Evolutionary conservation across 2,113 vertebrate species (phyloP), one percentile per base, ranked within the genome.

Genomic region (Gymnobelideus leadbeateri): DNA sequence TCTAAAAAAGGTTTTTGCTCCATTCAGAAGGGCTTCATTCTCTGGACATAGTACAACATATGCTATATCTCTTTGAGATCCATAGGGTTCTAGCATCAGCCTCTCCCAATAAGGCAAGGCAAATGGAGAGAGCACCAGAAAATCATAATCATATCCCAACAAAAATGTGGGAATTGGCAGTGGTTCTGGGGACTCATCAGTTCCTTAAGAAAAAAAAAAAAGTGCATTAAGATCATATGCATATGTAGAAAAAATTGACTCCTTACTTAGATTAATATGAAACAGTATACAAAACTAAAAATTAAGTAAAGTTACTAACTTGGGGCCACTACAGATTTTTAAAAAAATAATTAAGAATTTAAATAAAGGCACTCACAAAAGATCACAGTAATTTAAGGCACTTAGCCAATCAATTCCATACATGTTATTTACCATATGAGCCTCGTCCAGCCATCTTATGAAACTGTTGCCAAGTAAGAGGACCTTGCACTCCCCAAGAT

Each of bases 401-500:
- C n/a, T 96, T 46, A 94, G 47, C 94, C 94, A 96, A 93, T 89
- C 43, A 94, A 96, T 49, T 25, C 91, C 7, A 8, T 54, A 8
- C 53, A n/a, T 8, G 68, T 89, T 31, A 91, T 97, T 99, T 99
- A 99, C 99, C 99, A 0, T 99, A 99, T 92, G 99, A 99, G 97
- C 99, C 99, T 96, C 99, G 99, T 95, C 99, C 99, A 97, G 99
- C 99, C 99, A 99, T 99, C 97, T 99, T 99, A 98, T 99, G 99
- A 97, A 99, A 99, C 97, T 99, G 99, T 95, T 99, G 99, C 99
- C 99, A 99, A 53, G 99, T 99, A 92, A 99, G 99, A 90, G 99
- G 99, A 12, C 99, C 99, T 96, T 99, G 99, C 97, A 99, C 99
- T 0, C 99, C 99, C 99, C 99, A 99, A 25, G 99, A 99, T 93